Base-by-base conservation (phyloP, 1,140 invertebrate species). In the Leptestheria dahalacensis region DNA sequence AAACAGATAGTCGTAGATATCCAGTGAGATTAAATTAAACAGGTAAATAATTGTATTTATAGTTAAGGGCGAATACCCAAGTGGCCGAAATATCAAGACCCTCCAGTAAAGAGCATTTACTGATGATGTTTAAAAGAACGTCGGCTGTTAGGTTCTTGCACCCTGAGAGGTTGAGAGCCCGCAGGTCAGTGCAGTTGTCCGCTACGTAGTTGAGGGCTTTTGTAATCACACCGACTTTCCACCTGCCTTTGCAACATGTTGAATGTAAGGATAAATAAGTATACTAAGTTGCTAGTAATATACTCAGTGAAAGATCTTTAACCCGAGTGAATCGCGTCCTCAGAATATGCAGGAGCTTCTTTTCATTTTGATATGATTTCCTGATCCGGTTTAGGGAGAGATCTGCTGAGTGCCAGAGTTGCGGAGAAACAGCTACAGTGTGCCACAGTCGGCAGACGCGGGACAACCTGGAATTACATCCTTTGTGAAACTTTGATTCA, bases 361-460 rank as follows among this genome's bases (percentile, higher is more conserved):
- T 81, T 48, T 82, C 85, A 57, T 70, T 75, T 69, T 82, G 81
- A 66, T 79, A 81, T 67, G 79, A 80, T 61, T 85, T 79, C 65
- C 80, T 81, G n/a, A 86, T 81, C 72, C 81, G 82, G 62, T 81
- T 80, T 60, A 78, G 78, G 6, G 74, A 70, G 65, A 90, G 73
- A 69, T 91, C 86, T 63, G 86, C 78, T 66, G 78, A 81, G 59
- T 77, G 78, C 88, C 88, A 91, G 20, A 91, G 70, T 28, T 75
- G 71, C 1, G 84, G 79, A 48, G 75, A 74, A 26, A 77, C 71
- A 24, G 84, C 82, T 10, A 85, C 79, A 64, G 78, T 75, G 48
- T 80, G 72, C 86, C 86, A 91, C 51, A 82, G 68, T 59, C 77
- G 78, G 72, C 86, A 88, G 11, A 89, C 86, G 68, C 77, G 77